These are phyloP conservation scores for Agapornis canus DNA, from an alignment of 2,797 vertebrate species.

Conservation along the genomic window DNA sequence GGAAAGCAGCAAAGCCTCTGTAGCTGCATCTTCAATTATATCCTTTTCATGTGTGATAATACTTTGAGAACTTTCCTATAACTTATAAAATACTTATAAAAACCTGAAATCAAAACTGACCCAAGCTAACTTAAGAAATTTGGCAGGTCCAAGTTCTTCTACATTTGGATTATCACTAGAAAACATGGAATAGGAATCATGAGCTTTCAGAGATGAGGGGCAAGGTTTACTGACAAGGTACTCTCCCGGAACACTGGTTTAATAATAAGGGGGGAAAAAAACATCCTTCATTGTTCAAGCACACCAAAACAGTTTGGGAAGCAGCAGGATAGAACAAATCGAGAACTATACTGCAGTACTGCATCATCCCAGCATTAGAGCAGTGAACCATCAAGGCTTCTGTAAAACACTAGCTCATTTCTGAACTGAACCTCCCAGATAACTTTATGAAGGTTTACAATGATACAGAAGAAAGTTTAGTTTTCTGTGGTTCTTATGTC, in stretches of 20 bases:
- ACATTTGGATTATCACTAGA: not conserved
- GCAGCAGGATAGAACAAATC: not conserved
- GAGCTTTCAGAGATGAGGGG: not conserved
- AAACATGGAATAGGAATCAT: not conserved
- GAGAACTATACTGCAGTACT: not conserved
- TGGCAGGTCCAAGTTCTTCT: not conserved
- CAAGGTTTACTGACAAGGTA: not conserved
- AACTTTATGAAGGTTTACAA: not conserved
- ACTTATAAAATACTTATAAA: not conserved
- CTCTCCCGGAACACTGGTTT: not conserved
- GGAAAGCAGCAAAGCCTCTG: not conserved
- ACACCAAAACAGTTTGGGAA: not conserved
- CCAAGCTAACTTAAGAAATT: not conserved
- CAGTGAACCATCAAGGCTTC: not conserved
- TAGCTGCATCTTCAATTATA: not conserved
- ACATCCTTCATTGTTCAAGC: not conserved
- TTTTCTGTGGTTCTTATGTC: not conserved
- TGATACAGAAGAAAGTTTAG: not conserved
- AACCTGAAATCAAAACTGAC: not conserved
- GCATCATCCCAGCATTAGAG: not conserved
- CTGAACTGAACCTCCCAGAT: not conserved
- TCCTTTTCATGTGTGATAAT: not conserved
- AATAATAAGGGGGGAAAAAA: not conserved
- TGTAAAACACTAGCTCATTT: not conserved
- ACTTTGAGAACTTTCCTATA: not conserved